Conservation (phyloP, 2,113 vertebrate genomes). For the Macquaria australasica region DNA sequence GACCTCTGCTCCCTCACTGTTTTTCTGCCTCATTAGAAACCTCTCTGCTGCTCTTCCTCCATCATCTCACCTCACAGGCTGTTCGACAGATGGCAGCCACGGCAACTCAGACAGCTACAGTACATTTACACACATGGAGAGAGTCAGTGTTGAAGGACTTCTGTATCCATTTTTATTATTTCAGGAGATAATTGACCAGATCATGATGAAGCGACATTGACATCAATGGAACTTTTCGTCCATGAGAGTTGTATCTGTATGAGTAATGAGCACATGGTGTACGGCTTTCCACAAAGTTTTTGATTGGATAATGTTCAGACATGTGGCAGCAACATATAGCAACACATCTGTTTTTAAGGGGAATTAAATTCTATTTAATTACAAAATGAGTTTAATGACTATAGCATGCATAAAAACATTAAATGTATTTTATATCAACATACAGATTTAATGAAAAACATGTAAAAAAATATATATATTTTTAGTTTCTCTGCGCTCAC, state of each 20-base stretch:
- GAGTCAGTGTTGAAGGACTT: not conserved
- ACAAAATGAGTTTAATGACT: no score
- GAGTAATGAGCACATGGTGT: not conserved
- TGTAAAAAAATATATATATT: no score
- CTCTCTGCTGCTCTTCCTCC: slow-evolving; percentile 33
- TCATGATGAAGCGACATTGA: not conserved
- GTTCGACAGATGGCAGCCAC: slow-evolving; percentile 38
- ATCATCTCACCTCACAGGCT: slow-evolving; percentile 41
- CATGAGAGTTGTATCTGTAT: not conserved
- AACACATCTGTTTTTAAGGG: not conserved
- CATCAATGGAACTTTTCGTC: not conserved
- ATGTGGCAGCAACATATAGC: not conserved
- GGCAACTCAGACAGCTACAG: not conserved
- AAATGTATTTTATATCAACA: no score
- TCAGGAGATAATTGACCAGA: slow-evolving; percentile 25
- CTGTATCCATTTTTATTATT: not conserved
- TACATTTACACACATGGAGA: not conserved
- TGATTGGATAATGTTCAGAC: not conserved
- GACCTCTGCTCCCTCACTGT: slow-evolving; percentile 57
- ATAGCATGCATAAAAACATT: no score
- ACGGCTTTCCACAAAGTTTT: not conserved
- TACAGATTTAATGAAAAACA: no score
- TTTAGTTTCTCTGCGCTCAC: no score
- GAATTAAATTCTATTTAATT: no score
- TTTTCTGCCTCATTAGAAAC: slow-evolving; percentile 74